Evolutionary conservation across 2,888 invertebrate genomes (phyloP).

Genomic region (Drosophila colorata): DNA sequence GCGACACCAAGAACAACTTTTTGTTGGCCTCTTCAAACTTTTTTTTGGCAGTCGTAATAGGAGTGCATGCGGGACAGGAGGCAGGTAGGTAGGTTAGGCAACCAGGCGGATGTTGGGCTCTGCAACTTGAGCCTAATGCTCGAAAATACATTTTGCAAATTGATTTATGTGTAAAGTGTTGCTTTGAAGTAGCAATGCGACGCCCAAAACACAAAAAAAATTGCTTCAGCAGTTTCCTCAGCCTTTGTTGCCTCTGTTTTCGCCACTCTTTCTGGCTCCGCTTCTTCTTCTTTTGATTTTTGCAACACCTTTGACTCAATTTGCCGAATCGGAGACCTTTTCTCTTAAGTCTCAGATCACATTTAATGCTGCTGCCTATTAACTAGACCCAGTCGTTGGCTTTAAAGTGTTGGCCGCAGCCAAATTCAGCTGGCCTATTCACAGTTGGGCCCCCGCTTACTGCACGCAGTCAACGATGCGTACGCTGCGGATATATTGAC

Average conservation of each 20-base stretch:
- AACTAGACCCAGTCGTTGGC: constrained; percentile 51
- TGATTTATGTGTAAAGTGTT: constrained; percentile 67
- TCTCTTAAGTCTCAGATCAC: constrained; percentile 48
- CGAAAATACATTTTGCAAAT: constrained; percentile 68
- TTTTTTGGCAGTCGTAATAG: not conserved
- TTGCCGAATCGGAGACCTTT: constrained; percentile 44
- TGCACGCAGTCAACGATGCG: constrained; percentile 40
- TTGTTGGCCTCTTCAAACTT: constrained; percentile 24
- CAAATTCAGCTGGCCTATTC: constrained; percentile 55
- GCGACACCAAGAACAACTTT: constrained; percentile 34
- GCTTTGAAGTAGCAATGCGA: constrained; percentile 66
- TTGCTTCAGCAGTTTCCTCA: not conserved
- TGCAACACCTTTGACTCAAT: constrained; percentile 44
- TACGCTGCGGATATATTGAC: constrained; percentile 59
- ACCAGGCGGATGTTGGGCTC: not conserved
- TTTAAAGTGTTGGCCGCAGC: constrained; percentile 61
- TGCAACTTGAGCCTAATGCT: constrained; percentile 56
- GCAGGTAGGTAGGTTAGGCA: not conserved
- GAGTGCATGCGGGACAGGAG: too few relatives aligned
- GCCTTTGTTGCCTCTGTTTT: not conserved
- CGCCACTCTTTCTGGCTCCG: not conserved
- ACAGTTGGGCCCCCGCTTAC: constrained; percentile 4
- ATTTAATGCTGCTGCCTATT: constrained; percentile 52
- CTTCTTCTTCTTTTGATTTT: not conserved
- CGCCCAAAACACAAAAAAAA: constrained; percentile 19